A percentile compares a stretch with the other conserved stretches of the same genome.
phyloP scores from a whole-genome alignment of 1,140 invertebrate genomes.

The Ostrea edulis region DNA sequence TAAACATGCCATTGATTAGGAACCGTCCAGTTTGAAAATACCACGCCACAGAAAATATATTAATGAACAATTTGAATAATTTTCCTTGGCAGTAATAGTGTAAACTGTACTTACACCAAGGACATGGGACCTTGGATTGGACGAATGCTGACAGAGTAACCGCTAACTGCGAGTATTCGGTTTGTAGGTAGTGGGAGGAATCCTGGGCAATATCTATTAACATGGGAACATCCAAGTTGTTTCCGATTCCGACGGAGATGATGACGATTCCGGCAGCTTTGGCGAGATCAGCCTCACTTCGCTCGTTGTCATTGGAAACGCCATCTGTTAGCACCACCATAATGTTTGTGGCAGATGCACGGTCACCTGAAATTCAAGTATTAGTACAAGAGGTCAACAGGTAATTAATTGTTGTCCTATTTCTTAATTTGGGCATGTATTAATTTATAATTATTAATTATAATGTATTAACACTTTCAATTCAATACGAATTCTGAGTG shows the following conservation, averaged over 20 bases:
- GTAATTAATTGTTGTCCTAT: too few species aligned
- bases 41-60: too few species aligned
- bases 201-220: neutral
- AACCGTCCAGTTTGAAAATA: too few species aligned
- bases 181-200: neutral
- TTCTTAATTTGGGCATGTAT: too few species aligned
- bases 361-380: neutral
- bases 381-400: too few species aligned
- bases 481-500: too few species aligned
- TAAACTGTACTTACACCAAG: neutral
- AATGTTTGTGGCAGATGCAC: slow-evolving; percentile 7
- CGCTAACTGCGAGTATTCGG: slow-evolving; percentile 16
- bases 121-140: neutral
- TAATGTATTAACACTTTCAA: too few species aligned
- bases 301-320: slow-evolving; percentile 28
- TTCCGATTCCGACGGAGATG: slow-evolving; percentile 21
- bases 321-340: slow-evolving; percentile 33
- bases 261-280: slow-evolving; percentile 13
- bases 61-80: too few species aligned
- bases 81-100: too few species aligned
- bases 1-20: too few species aligned
- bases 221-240: slow-evolving; percentile 7
- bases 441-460: too few species aligned
- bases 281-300: neutral
- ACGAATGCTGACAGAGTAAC: neutral